Conservation (phyloP, 1,140 invertebrate species). For the Drosophila sproati region DNA sequence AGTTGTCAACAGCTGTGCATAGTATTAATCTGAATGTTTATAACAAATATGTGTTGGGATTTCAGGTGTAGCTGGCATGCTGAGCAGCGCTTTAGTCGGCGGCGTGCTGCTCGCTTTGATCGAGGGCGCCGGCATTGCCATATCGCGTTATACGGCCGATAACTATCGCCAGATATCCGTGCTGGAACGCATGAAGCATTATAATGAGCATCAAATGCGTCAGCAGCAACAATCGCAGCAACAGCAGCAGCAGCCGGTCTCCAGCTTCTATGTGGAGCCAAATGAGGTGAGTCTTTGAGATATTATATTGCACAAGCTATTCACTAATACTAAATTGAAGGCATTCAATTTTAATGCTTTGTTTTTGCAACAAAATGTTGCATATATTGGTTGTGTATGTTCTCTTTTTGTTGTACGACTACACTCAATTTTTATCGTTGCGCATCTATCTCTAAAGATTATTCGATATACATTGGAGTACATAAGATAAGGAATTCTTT, state of each 20-base stretch:
- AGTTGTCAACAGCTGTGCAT: too few relatives aligned
- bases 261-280: slow-evolving; percentile 21
- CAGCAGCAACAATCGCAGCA: slow-evolving; percentile 31
- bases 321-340: too few relatives aligned
- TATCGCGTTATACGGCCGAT: slow-evolving; percentile 58
- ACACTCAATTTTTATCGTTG: too few relatives aligned
- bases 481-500: too few relatives aligned
- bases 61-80: slow-evolving; percentile 51
- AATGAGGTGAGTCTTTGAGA: slow-evolving; percentile 22
- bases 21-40: neutral
- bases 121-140: slow-evolving; percentile 56
- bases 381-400: too few relatives aligned
- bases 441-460: too few relatives aligned
- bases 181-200: slow-evolving; percentile 46
- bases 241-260: slow-evolving; percentile 16
- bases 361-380: too few relatives aligned
- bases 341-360: too few relatives aligned
- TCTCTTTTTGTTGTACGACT: too few relatives aligned
- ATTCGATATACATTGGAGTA: too few relatives aligned
- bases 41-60: neutral
- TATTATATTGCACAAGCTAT: neutral
- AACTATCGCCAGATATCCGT: slow-evolving; percentile 57
- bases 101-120: slow-evolving; percentile 63
- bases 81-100: slow-evolving; percentile 65
- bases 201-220: slow-evolving; percentile 45